phyloP scores from a whole-genome alignment of 1,140 invertebrate genomes.

The Cotesia glomerata region DNA sequence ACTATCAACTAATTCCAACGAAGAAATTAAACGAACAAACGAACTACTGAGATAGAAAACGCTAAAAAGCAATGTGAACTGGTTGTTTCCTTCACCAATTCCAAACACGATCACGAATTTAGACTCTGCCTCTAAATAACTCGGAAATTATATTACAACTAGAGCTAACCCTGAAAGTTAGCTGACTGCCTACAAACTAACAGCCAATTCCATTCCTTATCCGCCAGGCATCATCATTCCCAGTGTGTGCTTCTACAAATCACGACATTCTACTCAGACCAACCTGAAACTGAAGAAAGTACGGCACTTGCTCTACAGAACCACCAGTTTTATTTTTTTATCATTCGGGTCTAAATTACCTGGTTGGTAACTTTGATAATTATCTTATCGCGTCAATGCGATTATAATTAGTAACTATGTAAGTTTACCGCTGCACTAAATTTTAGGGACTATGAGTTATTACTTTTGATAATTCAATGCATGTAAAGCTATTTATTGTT shows the following conservation, averaged over 20 bases:
- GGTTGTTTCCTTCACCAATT: conserved; percentile 26
- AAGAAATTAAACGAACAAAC: neutral
- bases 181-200: neutral
- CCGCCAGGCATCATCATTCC: neutral
- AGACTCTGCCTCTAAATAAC: conserved; percentile 28
- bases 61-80: conserved; percentile 14
- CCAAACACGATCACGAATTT: conserved; percentile 27
- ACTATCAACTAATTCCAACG: neutral
- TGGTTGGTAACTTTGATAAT: conserved; percentile 10
- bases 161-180: conserved; percentile 33
- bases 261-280: neutral
- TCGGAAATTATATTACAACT: conserved; percentile 35
- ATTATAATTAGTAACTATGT: neutral
- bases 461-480: too few relatives aligned
- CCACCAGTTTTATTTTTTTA: neutral
- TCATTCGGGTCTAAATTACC: neutral
- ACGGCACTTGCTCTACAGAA: too few relatives aligned
- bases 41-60: neutral
- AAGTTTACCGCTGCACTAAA: neutral
- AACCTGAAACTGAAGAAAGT: too few relatives aligned
- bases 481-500: conserved; percentile 16
- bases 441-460: neutral
- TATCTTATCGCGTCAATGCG: conserved; percentile 20
- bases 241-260: neutral
- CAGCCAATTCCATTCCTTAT: conserved; percentile 19